Evolutionary conservation across 2,113 vertebrate genomes (phyloP).

Genomic region (Otocyon megalotis): DNA sequence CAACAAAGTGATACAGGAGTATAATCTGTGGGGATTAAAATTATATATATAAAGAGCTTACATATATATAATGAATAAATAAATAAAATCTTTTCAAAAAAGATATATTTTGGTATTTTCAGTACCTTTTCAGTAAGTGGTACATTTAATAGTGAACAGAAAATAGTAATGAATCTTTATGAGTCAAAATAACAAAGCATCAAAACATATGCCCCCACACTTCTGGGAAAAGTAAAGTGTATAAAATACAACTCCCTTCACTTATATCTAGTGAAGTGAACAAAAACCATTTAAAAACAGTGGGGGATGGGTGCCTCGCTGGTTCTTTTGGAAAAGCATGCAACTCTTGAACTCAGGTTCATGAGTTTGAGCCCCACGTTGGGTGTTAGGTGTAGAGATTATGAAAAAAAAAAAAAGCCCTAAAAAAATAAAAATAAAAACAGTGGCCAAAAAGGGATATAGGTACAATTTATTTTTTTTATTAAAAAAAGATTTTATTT

Average conservation of each 20-base stretch:
- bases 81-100: no score
- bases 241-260: not conserved
- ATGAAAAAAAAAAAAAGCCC: not conserved
- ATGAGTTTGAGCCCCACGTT: not conserved
- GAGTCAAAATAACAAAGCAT: slow-evolving; percentile 4
- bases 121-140: not conserved
- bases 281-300: not conserved
- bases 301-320: not conserved
- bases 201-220: not conserved
- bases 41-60: no score
- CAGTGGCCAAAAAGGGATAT: no score
- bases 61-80: not conserved
- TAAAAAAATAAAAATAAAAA: not conserved
- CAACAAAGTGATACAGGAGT: not conserved
- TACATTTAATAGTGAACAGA: not conserved
- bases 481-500: no score
- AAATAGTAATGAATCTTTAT: not conserved
- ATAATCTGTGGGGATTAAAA: not conserved
- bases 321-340: not conserved
- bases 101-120: not conserved
- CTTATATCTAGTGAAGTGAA: no score
- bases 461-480: no score
- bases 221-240: not conserved
- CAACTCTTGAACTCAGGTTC: not conserved
- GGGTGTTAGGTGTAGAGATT: not conserved